Evolutionary conservation across 2,888 invertebrate species (phyloP).

Genomic region (Bellardia pandia): DNA sequence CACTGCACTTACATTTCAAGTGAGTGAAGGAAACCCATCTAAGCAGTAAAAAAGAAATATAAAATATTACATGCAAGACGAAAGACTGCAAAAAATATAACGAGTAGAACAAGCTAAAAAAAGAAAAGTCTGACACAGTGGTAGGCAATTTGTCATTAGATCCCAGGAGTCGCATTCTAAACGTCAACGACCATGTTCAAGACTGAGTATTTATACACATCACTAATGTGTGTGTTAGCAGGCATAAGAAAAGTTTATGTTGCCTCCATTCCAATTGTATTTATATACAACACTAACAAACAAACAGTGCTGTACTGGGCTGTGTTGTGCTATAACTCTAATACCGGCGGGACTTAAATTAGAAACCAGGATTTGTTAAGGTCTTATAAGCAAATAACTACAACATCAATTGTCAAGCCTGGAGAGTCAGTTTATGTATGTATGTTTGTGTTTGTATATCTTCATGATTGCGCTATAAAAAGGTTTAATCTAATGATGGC

Average conservation of each 20-base stretch:
- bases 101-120: not conserved
- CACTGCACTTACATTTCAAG: not conserved
- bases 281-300: not conserved
- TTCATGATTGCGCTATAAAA: not conserved
- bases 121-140: conserved; percentile 33
- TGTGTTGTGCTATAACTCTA: not conserved
- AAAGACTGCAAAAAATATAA: not conserved
- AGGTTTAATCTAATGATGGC: conserved; percentile 11
- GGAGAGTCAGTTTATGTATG: not conserved
- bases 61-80: conserved; percentile 8
- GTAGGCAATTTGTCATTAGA: conserved; percentile 60
- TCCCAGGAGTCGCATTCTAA: conserved; percentile 62
- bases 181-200: conserved; percentile 49
- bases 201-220: not conserved
- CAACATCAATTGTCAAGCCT: not conserved
- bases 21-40: not conserved
- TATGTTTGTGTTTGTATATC: not conserved
- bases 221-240: not conserved
- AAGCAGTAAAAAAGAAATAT: not conserved
- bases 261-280: conserved; percentile 8
- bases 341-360: conserved; percentile 23
- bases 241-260: not conserved
- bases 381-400: conserved; percentile 3
- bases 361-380: conserved; percentile 4
- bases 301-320: not conserved